These are phyloP conservation scores for Oreocharis arfaki DNA, from an alignment of 2,113 vertebrate genomes.

Conservation along the genomic window DNA sequence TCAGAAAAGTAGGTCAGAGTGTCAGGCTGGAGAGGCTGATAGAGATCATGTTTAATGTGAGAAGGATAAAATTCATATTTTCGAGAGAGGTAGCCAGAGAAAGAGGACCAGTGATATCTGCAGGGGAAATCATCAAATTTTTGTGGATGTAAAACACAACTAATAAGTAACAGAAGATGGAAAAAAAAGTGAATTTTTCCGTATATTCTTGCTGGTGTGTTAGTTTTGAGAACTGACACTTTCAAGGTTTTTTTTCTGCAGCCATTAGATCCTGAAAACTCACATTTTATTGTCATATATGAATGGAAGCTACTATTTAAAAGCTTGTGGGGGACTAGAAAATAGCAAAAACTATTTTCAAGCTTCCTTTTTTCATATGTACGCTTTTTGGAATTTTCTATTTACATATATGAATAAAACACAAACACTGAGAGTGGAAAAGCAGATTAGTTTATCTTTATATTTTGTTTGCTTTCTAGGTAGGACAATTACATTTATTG, in stretches of 20 bases:
- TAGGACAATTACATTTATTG: not conserved
- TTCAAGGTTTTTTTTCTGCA: not conserved
- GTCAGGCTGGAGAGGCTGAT: not conserved
- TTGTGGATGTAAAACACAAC: not conserved
- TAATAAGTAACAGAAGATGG: not conserved
- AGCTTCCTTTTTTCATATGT: not conserved
- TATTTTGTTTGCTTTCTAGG: conserved; percentile 36
- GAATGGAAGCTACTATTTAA: not conserved
- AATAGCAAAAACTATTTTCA: not conserved
- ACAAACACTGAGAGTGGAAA: not conserved
- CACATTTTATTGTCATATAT: not conserved
- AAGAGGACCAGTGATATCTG: not conserved
- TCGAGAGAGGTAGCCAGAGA: rapidly evolving
- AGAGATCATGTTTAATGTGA: not conserved
- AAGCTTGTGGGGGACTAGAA: not conserved
- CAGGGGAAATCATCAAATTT: not conserved
- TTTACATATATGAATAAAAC: not conserved
- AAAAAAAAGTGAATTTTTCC: not conserved
- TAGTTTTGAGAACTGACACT: not conserved
- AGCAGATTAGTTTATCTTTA: conserved; percentile 20
- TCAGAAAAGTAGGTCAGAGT: not conserved
- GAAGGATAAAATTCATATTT: not conserved
- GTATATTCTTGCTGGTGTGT: not conserved
- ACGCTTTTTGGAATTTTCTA: not conserved
- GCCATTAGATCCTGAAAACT: not conserved